Evolutionary conservation across 2,797 vertebrate species (phyloP), one percentile per base, ranked within the genome.

Genomic region (Lophura swinhoii): DNA sequence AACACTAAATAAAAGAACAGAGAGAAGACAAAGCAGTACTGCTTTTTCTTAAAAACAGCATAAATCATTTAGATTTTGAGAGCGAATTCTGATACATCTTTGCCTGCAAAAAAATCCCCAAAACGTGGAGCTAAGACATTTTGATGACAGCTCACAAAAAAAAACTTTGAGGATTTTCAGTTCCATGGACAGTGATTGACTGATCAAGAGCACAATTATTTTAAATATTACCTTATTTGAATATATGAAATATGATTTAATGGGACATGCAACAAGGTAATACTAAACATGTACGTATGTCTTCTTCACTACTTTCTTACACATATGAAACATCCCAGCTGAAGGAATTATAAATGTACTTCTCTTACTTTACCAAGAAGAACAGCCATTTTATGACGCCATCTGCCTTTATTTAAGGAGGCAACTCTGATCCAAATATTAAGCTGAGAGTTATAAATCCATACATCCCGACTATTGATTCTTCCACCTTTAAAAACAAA

Each of bases 341-440:
- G 48, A 59, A 79, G 56, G 84, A 90, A 49, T 72, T 83, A 69
- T 70, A 90, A 82, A 75, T 80, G 46, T 90, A 89, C 84, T 96
- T 96, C 94, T 94, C 97, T 98, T 97, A 99, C 99, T 98, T 99
- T 99, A 91, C 99, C 99, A 96, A 99, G 98, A 44, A 99, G 98
- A 84, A 99, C 99, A 20, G 99, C 98, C 99, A 99, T 99, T 97
- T 99, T 99, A 97, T 99, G 99, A 96, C 99, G 98, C 99, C 99
- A 99, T 96, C 99, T 98, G 91, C 99, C 99, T 98, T 99, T 99
- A 98, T 99, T 99, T 64, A 99, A 98, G 78, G 99, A 99, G 76
- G 99, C 99, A 94, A 99, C 99, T 98, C 99, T 97, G 97, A 99
- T 99, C 99, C 99, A 99, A 94, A 99, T 98, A 96, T 99, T 99